Evolutionary conservation across 1,140 invertebrate genomes (phyloP).

Genomic region (Euwallacea similis): DNA sequence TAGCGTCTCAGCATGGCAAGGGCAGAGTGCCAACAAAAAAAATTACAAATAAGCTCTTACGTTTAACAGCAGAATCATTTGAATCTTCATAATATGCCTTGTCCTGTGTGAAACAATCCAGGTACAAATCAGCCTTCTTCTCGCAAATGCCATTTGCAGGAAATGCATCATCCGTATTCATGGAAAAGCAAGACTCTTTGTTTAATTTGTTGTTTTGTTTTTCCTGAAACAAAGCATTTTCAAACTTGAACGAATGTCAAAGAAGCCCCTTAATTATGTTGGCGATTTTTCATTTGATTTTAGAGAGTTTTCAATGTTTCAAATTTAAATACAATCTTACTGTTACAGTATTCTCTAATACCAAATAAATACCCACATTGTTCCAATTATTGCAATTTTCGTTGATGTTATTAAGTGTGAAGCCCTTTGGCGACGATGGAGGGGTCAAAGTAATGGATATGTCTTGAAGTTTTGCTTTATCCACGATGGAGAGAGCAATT

Average conservation of each 20-base stretch:
- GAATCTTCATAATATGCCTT: slow-evolving; percentile 20
- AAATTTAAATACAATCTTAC: no score
- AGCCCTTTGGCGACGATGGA: slow-evolving; percentile 32
- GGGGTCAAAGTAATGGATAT: slow-evolving; percentile 34
- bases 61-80: slow-evolving; percentile 12
- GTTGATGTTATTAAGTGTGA: slow-evolving; percentile 18
- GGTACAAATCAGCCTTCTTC: slow-evolving; percentile 16
- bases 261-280: no score
- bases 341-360: background rate
- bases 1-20: no score
- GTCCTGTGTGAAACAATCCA: slow-evolving; percentile 26
- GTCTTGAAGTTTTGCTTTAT: slow-evolving; percentile 35
- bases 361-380: slow-evolving; percentile 30
- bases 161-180: slow-evolving; percentile 3
- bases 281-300: background rate
- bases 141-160: slow-evolving; percentile 19
- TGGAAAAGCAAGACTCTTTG: slow-evolving; percentile 2
- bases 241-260: background rate
- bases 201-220: slow-evolving; percentile 29
- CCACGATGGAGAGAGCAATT: slow-evolving; percentile 41
- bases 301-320: no score
- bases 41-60: slow-evolving; percentile 10
- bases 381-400: slow-evolving; percentile 29
- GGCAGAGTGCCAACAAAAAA: background rate
- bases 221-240: slow-evolving; percentile 8